phyloP scores from a whole-genome alignment of 2,797 vertebrate species.

The Alca torda region DNA sequence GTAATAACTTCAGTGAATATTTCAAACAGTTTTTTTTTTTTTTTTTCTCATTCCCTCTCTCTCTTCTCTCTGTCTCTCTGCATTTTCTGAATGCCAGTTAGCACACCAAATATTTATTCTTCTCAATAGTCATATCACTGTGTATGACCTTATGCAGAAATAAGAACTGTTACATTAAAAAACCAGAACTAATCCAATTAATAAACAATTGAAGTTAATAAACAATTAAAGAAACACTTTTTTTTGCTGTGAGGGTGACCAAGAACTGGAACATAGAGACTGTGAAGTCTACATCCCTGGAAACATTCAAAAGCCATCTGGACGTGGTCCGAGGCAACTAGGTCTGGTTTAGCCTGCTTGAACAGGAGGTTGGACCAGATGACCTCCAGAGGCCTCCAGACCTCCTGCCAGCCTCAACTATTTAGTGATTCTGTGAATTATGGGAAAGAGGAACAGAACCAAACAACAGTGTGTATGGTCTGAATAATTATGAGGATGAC shows the following conservation, averaged over 20 bases:
- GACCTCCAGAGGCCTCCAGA: neutral
- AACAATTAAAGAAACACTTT: neutral
- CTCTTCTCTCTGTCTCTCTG: too few relatives aligned
- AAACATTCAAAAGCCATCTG: neutral
- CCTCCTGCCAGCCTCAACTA: neutral
- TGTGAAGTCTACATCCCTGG: neutral
- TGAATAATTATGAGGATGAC: neutral
- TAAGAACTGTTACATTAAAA: neutral
- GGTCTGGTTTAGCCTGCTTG: neutral
- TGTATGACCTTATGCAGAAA: neutral
- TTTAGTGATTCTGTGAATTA: neutral
- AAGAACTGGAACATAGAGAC: neutral
- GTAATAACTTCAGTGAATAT: neutral
- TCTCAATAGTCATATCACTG: neutral
- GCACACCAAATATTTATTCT: neutral
- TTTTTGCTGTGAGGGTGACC: too few relatives aligned
- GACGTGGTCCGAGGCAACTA: too few relatives aligned
- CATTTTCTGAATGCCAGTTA: neutral
- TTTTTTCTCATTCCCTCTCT: too few relatives aligned
- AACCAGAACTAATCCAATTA: neutral
- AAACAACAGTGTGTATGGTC: fast-evolving
- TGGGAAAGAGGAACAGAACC: neutral
- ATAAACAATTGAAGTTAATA: neutral
- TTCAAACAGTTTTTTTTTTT: too few relatives aligned
- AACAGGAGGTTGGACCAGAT: neutral